phyloP scores from a whole-genome alignment of 2,888 invertebrate genomes.

The Lottia gigantea region DNA sequence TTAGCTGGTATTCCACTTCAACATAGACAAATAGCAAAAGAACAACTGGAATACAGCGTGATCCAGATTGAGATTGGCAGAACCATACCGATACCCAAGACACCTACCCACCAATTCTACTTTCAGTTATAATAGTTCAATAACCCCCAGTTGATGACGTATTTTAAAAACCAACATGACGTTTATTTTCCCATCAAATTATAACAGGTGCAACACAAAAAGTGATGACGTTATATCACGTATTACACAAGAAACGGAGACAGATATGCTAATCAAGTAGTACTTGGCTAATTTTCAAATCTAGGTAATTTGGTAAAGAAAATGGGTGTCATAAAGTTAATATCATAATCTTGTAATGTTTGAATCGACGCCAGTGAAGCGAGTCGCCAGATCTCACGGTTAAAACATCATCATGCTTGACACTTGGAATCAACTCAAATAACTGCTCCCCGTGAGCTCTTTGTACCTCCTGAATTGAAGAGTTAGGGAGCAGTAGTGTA shows the following conservation, averaged over 20 bases:
- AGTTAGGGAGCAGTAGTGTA: slow-evolving; percentile 6
- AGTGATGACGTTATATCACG: no score
- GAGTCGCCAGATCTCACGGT: neutral
- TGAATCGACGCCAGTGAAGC: neutral
- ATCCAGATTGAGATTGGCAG: no score
- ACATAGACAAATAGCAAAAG: no score
- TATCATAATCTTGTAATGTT: neutral
- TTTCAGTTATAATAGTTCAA: no score
- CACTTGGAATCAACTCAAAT: slow-evolving; percentile 2
- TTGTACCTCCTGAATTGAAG: neutral
- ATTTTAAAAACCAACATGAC: no score
- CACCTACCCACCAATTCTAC: no score
- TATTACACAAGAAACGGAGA: slow-evolving; percentile 5
- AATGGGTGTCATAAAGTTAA: slow-evolving; percentile 8
- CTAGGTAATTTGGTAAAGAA: slow-evolving; percentile 7
- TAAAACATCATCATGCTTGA: neutral
- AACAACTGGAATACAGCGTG: no score
- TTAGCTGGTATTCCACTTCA: no score
- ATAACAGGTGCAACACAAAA: no score
- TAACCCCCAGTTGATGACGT: no score
- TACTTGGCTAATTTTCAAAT: neutral
- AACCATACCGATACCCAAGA: no score
- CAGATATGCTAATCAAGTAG: slow-evolving; percentile 7
- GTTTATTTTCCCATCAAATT: no score
- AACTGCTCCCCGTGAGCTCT: slow-evolving; percentile 3